phyloP scores from a whole-genome alignment of 2,888 invertebrate genomes.

The Eucera pruinosa region DNA sequence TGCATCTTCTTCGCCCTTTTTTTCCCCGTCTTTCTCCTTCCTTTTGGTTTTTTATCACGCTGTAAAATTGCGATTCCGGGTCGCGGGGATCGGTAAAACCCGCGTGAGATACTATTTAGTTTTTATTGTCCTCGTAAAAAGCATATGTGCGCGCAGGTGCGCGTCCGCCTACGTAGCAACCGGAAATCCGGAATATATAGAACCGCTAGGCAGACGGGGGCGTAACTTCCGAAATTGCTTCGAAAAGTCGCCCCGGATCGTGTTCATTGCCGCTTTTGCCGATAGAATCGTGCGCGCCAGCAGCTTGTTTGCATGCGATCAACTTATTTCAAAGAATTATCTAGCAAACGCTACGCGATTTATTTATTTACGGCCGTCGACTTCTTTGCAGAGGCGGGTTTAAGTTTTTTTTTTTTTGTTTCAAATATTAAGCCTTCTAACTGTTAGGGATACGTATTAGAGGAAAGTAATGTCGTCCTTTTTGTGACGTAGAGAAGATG shows the following conservation, averaged over 20 bases:
- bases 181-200: constrained; percentile 53
- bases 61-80: constrained; percentile 60
- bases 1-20: no score
- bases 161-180: constrained; percentile 26
- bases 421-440: no score
- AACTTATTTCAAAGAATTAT: constrained; percentile 8
- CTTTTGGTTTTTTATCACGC: constrained; percentile 46
- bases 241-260: constrained; percentile 61
- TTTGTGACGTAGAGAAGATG: no score
- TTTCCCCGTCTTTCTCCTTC: background rate
- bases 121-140: constrained; percentile 77
- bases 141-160: constrained; percentile 57
- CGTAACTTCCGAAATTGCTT: constrained; percentile 74
- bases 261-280: background rate
- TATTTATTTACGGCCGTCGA: no score
- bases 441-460: no score
- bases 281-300: background rate
- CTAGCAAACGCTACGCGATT: background rate
- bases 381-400: no score
- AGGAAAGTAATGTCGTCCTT: no score
- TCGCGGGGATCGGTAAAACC: constrained; percentile 56
- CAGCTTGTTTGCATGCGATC: constrained; percentile 8
- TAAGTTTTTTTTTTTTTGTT: no score
- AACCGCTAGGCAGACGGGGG: background rate
- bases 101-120: constrained; percentile 71